These are phyloP conservation scores for Heliangelus exortis DNA, from an alignment of 2,797 vertebrate genomes.

Conservation along the genomic window DNA sequence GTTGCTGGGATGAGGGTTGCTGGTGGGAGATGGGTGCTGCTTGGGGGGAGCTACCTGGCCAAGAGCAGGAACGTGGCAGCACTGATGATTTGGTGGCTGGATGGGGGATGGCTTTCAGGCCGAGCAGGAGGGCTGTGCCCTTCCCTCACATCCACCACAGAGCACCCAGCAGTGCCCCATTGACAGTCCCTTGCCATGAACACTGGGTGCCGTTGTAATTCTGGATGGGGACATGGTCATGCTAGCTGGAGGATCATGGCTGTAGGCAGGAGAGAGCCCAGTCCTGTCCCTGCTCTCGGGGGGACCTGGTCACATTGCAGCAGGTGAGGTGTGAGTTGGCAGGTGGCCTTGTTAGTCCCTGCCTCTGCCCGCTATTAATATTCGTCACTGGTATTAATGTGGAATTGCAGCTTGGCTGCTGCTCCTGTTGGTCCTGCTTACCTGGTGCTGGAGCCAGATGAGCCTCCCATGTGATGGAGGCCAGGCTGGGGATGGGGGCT, in stretches of 20 bases:
- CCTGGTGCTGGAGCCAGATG: neutral
- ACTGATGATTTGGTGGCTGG: neutral
- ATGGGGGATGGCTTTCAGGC: neutral
- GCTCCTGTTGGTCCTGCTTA: slow-evolving; percentile 57
- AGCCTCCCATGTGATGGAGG: slow-evolving; percentile 19
- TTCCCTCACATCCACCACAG: neutral
- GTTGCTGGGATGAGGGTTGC: neutral
- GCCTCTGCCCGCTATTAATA: slow-evolving; percentile 62
- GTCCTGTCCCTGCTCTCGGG: neutral
- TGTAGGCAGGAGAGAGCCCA: neutral
- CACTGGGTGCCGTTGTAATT: fast-evolving
- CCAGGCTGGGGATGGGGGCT: neutral
- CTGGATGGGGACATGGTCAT: neutral
- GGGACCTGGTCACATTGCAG: neutral
- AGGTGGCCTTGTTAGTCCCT: slow-evolving; percentile 63
- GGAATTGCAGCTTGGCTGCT: neutral
- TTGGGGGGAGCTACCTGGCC: neutral
- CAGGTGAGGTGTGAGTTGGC: slow-evolving; percentile 57
- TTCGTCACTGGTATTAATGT: slow-evolving; percentile 61
- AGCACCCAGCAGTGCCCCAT: neutral
- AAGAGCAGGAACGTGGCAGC: neutral
- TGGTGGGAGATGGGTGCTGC: neutral
- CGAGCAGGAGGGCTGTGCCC: neutral
- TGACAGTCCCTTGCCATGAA: neutral
- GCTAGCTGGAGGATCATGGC: neutral